Evolutionary conservation across 1,140 invertebrate genomes (phyloP), one percentile per base, ranked within the genome.

Genomic region (Drosophila busckii): DNA sequence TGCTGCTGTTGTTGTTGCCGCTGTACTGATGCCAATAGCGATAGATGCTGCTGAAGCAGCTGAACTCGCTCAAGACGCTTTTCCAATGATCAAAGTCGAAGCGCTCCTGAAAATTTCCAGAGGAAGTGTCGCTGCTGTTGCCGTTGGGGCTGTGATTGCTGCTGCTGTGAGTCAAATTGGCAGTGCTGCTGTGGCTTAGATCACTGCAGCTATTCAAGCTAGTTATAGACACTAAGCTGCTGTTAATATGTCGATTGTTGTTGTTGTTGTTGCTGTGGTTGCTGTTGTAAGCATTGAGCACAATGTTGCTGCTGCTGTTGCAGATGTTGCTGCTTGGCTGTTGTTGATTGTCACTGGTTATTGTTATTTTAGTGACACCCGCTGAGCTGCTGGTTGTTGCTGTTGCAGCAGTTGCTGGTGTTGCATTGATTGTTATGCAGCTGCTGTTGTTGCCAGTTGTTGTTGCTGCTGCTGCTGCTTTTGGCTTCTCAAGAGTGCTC

Each of bases 11-110:
- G 46, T 26, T 38, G 44, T 28, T 37, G 12, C 31, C 49, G 52
- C 17, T 49, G 42, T 65, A 67, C 20, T 84, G 68, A 54, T 86
- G 65, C 78, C 80, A 86, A 20, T 86, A 86, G 35, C 80, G 84
- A 62, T 84, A 85, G 2, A 87, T 29, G 5, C 78, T 75, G 41
- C 84, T 61, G 23, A 87, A 70, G 34, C 85, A 87, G 53, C 76
- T 84, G 16, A 86, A 65, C 29, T 87, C 84, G 20, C 70, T 84
- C 8, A 87, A 46, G 10, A 85, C 20, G 4, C 71, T 75, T 48
- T 87, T 87, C 63, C 78, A 80, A 29, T 84, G 64, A 31, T 78
- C 67, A 22, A 87, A 85, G 35, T 85, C 84, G 52, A 86, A 86
- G 4, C 75, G 73, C 31, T 86, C 73, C 26, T 86, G 84, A 26